Base-by-base conservation (phyloP, 2,797 vertebrate genomes). In the Neomorphus geoffroyi region DNA sequence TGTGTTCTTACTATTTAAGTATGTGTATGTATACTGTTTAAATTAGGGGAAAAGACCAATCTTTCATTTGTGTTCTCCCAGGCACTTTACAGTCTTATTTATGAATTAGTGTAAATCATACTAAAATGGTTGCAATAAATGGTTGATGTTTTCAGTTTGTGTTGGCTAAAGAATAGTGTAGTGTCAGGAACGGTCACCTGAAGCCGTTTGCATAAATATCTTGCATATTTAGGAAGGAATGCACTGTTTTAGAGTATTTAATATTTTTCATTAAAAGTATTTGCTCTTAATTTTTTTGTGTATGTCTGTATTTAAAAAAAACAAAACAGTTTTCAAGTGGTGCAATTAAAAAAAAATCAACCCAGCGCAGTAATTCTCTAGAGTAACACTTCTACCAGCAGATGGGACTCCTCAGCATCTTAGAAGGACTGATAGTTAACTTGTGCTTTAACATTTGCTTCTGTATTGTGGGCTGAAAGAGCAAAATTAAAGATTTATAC, bases 361-460 rank as follows among this genome's bases (percentile, higher is more conserved):
- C 58, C 70, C 5, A 33, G 64, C 28, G 26, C 18, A 32, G 14
- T 74, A 32, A 39, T 86, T 91, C n/a, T 62, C 27, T 30, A 15
- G 33, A 51, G 18, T 60, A 46, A n/a, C 12, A 4, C 30, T 88
- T 30, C 10, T 65, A 35, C 88, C 94, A 95, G 92, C 79, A 97
- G 96, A 87, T 95, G 96, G 94, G 57, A 88, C 35, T 51, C 35
- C 80, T 93, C 71, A 64, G 73, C n/a, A 5, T 33, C 32, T 57
- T 77, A 56, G 74, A 57, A 66, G 50, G 30, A 22, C 18, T 48
- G 46, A 33, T 8, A 32, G 33, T 18, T 73, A 18, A 66, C 50
- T 33, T 43, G 10, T 19, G 24, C 21, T 84, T 69, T 13, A 65
- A 13, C 22, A 22, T 69, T 86, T 58, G 17, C 30, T 18, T 82